Evolutionary conservation across 2,797 vertebrate genomes (phyloP).

Genomic region (Diglossa cyanea): DNA sequence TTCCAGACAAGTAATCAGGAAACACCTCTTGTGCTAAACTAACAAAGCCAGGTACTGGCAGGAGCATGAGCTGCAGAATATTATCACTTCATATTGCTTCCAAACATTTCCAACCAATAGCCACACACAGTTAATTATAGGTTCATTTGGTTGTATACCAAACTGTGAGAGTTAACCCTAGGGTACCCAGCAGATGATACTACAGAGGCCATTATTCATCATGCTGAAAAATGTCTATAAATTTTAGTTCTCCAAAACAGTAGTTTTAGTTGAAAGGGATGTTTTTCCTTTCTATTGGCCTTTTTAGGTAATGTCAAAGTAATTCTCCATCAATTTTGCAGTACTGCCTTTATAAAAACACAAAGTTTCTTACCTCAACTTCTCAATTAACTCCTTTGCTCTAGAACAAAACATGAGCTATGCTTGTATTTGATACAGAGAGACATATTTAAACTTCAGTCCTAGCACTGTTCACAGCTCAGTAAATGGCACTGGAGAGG

Average conservation of each 20-base stretch:
- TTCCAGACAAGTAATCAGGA: slow-evolving; percentile 54
- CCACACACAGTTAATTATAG: background rate
- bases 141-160: background rate
- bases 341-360: background rate
- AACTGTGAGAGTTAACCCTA: background rate
- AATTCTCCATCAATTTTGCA: background rate
- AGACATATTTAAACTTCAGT: background rate
- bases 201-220: background rate
- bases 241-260: background rate
- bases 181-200: background rate
- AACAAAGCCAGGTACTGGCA: slow-evolving; percentile 34
- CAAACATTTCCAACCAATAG: slow-evolving; percentile 27
- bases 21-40: slow-evolving; percentile 37
- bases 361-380: background rate
- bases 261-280: background rate
- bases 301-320: background rate
- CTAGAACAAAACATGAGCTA: background rate
- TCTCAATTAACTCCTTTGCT: background rate
- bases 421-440: background rate
- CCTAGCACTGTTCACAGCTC: background rate
- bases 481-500: background rate
- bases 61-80: background rate
- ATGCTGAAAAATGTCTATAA: background rate
- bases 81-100: background rate
- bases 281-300: background rate